Conservation (phyloP, 2,888 invertebrate genomes). For the Osedax fenrisi region DNA sequence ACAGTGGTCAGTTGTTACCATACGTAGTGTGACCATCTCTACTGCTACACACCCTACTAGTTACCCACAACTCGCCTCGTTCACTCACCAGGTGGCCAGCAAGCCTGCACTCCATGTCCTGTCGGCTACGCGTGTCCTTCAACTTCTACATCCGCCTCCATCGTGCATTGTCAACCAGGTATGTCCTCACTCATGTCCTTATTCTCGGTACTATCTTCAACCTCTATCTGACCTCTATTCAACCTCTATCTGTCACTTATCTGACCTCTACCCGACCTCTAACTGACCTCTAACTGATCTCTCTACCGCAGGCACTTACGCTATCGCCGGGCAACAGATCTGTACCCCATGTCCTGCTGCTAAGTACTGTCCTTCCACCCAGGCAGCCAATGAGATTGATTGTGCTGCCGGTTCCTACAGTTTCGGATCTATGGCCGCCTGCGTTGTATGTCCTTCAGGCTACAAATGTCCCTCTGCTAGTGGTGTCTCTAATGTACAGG, state of each 20-base stretch:
- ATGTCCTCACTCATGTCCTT: no score
- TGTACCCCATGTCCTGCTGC: constrained; percentile 41
- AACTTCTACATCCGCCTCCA: no score
- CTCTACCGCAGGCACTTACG: constrained; percentile 37
- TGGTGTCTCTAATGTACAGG: constrained; percentile 38
- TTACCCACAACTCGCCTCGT: no score
- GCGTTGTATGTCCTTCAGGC: constrained; percentile 43
- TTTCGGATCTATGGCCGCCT: constrained; percentile 38
- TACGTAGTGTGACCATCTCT: no score
- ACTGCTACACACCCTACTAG: no score
- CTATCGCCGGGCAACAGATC: constrained; percentile 28
- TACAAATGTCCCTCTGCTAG: constrained; percentile 38
- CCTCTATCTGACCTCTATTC: no score
- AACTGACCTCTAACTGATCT: not conserved
- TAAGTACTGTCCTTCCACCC: constrained; percentile 45
- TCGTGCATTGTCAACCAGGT: no score
- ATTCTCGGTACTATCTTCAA: no score
- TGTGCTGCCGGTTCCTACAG: constrained; percentile 42
- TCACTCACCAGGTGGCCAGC: constrained; percentile 40
- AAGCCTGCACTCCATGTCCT: constrained; percentile 40
- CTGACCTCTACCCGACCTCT: no score
- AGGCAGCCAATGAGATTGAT: constrained; percentile 36
- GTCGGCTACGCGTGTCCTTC: constrained; percentile 40
- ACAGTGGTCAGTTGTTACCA: no score
- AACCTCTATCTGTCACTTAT: no score